Base-by-base conservation (phyloP, 2,888 invertebrate species). In the Ethmia dodecea region DNA sequence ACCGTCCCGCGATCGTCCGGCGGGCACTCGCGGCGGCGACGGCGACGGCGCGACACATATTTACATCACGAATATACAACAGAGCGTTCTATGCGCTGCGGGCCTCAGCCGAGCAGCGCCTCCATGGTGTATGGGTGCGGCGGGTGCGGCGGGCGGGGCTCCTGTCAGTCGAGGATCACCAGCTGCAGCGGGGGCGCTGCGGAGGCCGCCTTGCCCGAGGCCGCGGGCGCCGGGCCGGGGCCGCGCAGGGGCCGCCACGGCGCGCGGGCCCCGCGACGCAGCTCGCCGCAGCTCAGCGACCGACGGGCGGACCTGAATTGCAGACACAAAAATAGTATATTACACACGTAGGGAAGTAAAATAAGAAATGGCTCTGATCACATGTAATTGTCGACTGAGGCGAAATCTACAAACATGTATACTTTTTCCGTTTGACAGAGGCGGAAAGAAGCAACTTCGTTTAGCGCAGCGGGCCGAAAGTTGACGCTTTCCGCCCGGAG, bases 221-320 rank as follows among this genome's bases (percentile, higher is more conserved):
- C 95, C 89, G 61, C 94, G 92, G 43, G 94, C 92, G 61, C 94
- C 64, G 42, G 65, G 93, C 63, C 95, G 89, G 61, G 94, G 89
- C 61, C 54, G 45, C 55, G 53, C 48, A 47, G 43, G 37, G 88
- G 88, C 60, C 92, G 43, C 94, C 93, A 62, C 94, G 65, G 44
- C 44, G 57, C 51, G 52, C 60, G 53, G 55, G 59, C 60, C 42
- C 66, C 93, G 63, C 95, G 89, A 61, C 94, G 89, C 61, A 95
- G 84, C 70, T 95, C 95, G 48, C 90, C 87, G 53, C 91, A 89
- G 48, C 93, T 91, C 67, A 97, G 87, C 70, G 91, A 91, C 76
- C 94, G 93, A 60, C 97, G 90, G 63, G 94, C 88, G 88, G 93
- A 92, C 87, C 97, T 97, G 75, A 5, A 75, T 52, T 42, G 38